Evolutionary conservation across 1,140 invertebrate genomes (phyloP), one percentile per base, ranked within the genome.

Genomic region (Hydropsyche tenuis): DNA sequence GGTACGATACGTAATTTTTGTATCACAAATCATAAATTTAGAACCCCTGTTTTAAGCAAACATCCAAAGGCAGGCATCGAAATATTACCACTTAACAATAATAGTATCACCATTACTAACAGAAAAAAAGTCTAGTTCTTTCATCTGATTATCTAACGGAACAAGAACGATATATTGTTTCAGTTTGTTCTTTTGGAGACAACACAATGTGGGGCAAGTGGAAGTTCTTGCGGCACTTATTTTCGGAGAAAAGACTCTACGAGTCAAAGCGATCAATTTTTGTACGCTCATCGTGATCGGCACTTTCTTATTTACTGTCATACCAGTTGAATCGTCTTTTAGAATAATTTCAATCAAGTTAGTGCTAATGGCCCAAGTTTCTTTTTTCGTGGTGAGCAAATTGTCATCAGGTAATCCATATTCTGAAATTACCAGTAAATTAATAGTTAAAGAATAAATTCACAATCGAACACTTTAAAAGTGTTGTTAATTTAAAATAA

Each of bases 101-200:
- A 96, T 90, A 66, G 86, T 90, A 84, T 96, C 94, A 69, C 92
- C 92, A 79, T 93, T 89, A 85, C 95, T 92, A 42, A 96, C 85
- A 0, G 94, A 95, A 84, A 92, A 97, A 82, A 91, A 95, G 73
- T 89, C 88, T 30, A 97, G 81, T 77, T 93, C 89, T 81, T 94
- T 92, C 69, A 93, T 88, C 68, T 90, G 89, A 81, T 95, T 95
- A 74, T 95, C 92, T 66, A 96, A 81, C 74, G 85, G 85, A 78
- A 95, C 91, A 81, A 92, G 88, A 42, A 90, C 86, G 37, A 89
- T 86, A 60, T 81, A 62, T 60, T 80, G 79, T 48, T 81, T 79
- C 22, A 46, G 23, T 25, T 72, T 63, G 53, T 73, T 69, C 18
- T 48, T 71, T 66, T 77, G 74, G 22, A 53, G 62, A 72, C 63